Evolutionary conservation across 1,140 invertebrate genomes (phyloP), one percentile per base, ranked within the genome.

Genomic region (Hestina assimilis): DNA sequence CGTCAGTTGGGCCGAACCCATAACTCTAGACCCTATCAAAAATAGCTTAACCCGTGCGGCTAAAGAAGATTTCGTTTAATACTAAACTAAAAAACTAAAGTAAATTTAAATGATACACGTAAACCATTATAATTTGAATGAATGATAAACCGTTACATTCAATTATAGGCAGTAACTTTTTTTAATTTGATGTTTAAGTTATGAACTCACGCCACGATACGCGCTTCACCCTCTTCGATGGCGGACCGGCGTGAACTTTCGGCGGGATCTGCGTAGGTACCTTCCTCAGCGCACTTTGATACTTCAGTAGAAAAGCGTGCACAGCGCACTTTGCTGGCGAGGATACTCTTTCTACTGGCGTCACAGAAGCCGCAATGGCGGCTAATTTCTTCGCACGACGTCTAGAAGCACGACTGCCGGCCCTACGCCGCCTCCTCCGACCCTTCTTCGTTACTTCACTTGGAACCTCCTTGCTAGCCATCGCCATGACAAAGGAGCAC

Each of bases 121-220:
- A n/a, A n/a, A n/a, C n/a, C n/a, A n/a, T n/a, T n/a, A n/a, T n/a
- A n/a, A n/a, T n/a, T n/a, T n/a, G n/a, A n/a, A n/a, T n/a, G n/a
- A n/a, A n/a, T n/a, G n/a, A n/a, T n/a, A n/a, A n/a, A n/a, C n/a
- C n/a, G n/a, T n/a, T n/a, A n/a, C n/a, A n/a, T n/a, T n/a, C n/a
- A n/a, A n/a, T n/a, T n/a, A n/a, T n/a, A n/a, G n/a, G n/a, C n/a
- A n/a, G n/a, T n/a, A n/a, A n/a, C n/a, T n/a, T n/a, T n/a, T n/a
- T n/a, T n/a, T n/a, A n/a, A n/a, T n/a, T n/a, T n/a, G n/a, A n/a
- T 9, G 40, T 51, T 46, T 14, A 11, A 17, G 29, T 15, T 21
- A 29, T 24, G 4, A 55, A 81, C 84, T 87, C 72, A 87, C 84
- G 63, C 84, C 84, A 88, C 6, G 84, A 88, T 4, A 88, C 84